Conservation (phyloP, 2,888 invertebrate species). For the Criorhina ranunculi region DNA sequence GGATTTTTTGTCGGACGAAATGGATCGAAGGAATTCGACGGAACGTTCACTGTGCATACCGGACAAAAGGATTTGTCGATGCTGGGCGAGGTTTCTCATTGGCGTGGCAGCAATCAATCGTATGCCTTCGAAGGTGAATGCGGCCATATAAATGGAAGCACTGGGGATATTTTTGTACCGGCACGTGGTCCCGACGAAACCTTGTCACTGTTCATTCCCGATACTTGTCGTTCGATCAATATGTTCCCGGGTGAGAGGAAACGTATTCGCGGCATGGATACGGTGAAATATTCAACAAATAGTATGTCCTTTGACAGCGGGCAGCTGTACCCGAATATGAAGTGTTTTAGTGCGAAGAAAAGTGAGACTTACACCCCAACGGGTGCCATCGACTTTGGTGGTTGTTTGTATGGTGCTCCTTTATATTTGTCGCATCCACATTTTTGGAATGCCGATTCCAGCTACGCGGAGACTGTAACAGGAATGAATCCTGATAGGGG, state of each 20-base stretch:
- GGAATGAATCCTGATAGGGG: conserved; percentile 88
- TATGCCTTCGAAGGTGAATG: conserved; percentile 87
- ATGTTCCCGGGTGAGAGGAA: conserved; percentile 78
- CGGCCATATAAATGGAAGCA: conserved; percentile 89
- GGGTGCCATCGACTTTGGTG: conserved; percentile 89
- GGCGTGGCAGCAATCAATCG: conserved; percentile 88
- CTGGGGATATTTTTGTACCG: conserved; percentile 93
- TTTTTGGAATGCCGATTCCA: conserved; percentile 89
- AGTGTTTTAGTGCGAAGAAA: conserved; percentile 87
- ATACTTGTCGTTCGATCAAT: conserved; percentile 89
- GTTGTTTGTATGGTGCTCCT: conserved; percentile 90
- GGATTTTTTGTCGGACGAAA: conserved; percentile 94
- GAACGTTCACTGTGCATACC: conserved; percentile 90
- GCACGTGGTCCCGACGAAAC: conserved; percentile 84
- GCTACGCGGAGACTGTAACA: conserved; percentile 87
- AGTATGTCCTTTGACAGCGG: conserved; percentile 90
- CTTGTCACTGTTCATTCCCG: conserved; percentile 89
- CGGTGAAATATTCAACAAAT: conserved; percentile 85
- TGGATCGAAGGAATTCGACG: conserved; percentile 89
- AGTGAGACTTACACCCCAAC: conserved; percentile 82
- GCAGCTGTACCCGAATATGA: conserved; percentile 85
- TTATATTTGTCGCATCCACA: conserved; percentile 92
- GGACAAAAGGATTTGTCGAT: conserved; percentile 87
- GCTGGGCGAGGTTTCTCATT: conserved; percentile 88
- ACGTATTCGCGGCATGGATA: conserved; percentile 78